A percentile compares a stretch with the other conserved stretches of the same genome.
Evolutionary conservation across 1,140 invertebrate genomes (phyloP).

Genomic region (Lasaia peninsularis): DNA sequence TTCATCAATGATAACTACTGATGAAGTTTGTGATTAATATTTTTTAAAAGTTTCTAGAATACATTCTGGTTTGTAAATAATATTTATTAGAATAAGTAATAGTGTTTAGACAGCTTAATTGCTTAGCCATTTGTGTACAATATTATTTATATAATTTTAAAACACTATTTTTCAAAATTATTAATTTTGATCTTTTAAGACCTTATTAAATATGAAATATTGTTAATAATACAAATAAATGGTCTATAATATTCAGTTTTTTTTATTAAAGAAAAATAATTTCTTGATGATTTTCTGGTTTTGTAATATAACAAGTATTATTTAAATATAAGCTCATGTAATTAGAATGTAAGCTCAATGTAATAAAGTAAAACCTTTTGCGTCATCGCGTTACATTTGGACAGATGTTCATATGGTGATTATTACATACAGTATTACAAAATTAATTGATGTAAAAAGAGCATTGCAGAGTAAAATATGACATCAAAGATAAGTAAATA

Average conservation of each 20-base stretch:
- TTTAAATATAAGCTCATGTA: neutral
- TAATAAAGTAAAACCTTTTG: neutral
- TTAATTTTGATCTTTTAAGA: neutral
- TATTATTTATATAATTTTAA: conserved; percentile 73
- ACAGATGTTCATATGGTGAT: neutral
- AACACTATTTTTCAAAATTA: conserved; percentile 25
- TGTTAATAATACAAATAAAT: neutral
- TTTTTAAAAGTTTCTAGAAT: conserved; percentile 34
- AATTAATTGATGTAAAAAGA: no score
- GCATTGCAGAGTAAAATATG: no score
- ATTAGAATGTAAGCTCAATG: neutral
- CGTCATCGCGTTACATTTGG: neutral
- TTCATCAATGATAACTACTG: neutral
- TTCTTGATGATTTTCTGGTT: neutral
- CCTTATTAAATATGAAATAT: neutral
- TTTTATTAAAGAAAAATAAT: neutral
- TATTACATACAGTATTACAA: neutral
- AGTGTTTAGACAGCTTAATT: conserved; percentile 64
- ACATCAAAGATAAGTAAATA: no score
- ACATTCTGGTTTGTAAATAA: conserved; percentile 73
- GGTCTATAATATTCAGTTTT: neutral
- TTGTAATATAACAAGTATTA: conserved; percentile 1
- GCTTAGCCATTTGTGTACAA: conserved; percentile 71
- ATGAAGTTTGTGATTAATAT: conserved; percentile 27
- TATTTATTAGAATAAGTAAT: conserved; percentile 71